Base-by-base conservation (phyloP, 2,797 vertebrate genomes). In the Crocidura indochinensis region DNA sequence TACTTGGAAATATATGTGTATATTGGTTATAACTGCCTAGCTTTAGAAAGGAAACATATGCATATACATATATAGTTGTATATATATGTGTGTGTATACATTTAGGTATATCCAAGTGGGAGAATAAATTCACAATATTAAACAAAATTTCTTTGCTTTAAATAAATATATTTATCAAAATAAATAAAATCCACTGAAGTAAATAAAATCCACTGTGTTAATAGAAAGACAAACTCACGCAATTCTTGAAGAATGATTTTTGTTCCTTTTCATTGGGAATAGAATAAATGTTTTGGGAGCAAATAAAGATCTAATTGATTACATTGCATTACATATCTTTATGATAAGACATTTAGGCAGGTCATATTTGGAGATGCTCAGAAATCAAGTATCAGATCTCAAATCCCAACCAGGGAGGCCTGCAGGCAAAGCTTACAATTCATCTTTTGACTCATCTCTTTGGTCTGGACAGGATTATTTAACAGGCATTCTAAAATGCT, bases 21-120 rank as follows among this genome's bases (percentile, higher is more conserved):
- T 11, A 0, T 26, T 2, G 10, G 29, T 10, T 0, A 10, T 9
- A 47, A 44, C 46, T 24, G 12, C 20, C 26, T 2, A 6, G 38
- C 27, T 46, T 68, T 60, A 31, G 49, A 74, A 60, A 67, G 44
- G 10, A 49, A 71, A 46, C 6, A 4, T 56, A 56, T 56, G 1
- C 15, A 56, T 56, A 14, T 56, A 56, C 19, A 14, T 56, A 17
- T 56, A 1, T 5, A 5, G n/a, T 10, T 0, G 0, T 3, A 17
- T n/a, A 4, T 17, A 8, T 17, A 56, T 56, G 6, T 60, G 20
- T 60, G 3, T 11, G 15, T 56, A 5, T 56, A 17, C 22, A 19
- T 60, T 7, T 20, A 19, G 19, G 8, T 60, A 19, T 20, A 60
- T 10, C 2, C 29, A 15, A 17, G 15, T 14, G 44, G 44, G 29